A percentile compares a stretch with the other conserved stretches of the same genome.
Conservation (phyloP, 2,113 vertebrate genomes). For the Protobothrops flavoviridis region DNA sequence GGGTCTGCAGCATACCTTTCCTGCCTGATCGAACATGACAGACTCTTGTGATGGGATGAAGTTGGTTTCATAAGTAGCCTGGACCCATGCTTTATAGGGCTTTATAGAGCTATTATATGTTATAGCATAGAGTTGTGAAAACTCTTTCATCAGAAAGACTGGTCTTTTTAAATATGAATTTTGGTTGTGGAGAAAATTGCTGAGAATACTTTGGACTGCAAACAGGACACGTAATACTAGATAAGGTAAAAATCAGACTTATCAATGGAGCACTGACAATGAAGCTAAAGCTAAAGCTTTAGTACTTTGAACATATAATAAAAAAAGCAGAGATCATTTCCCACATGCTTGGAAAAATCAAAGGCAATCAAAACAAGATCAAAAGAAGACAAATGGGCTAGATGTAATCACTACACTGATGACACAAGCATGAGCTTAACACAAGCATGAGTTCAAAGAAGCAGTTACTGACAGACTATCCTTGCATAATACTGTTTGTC, state of each 20-base stretch:
- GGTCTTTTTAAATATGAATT: neutral
- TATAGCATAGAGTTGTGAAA: neutral
- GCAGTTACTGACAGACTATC: neutral
- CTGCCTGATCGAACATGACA: neutral
- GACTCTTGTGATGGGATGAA: neutral
- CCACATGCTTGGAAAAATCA: neutral
- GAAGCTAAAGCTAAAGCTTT: neutral
- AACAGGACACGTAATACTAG: neutral
- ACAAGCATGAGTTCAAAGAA: neutral
- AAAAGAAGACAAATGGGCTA: neutral
- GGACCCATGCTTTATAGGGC: neutral
- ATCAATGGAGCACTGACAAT: neutral
- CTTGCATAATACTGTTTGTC: neutral
- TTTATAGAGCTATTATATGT: neutral
- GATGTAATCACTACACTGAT: neutral
- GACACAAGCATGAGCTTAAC: neutral
- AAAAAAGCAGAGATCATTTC: neutral
- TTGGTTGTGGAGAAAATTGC: neutral
- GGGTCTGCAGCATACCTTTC: neutral
- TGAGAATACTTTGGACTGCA: neutral
- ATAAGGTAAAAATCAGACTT: neutral
- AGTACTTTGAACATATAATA: neutral
- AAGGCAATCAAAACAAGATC: neutral
- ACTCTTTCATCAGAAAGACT: neutral
- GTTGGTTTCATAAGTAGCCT: neutral